Percentiles rank a stretch among this genome's conserved stretches.
These are phyloP conservation scores for Halictus quadricinctus DNA, from an alignment of 2,888 invertebrate genomes.

Conservation along the genomic window DNA sequence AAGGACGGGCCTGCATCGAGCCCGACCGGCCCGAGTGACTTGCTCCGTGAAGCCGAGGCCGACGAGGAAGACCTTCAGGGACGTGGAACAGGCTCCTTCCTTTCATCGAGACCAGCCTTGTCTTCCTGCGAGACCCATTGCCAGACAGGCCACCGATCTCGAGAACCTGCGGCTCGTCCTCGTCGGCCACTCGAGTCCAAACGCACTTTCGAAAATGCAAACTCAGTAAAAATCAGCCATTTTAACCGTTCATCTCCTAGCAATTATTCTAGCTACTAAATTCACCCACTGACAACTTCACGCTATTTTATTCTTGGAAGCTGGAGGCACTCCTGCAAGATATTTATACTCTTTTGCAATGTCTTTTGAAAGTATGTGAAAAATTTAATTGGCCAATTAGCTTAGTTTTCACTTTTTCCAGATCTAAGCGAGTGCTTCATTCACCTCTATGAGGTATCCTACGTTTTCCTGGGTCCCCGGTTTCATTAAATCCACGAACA, in stretches of 20 bases:
- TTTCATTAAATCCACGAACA: too few species aligned
- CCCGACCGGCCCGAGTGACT: slow-evolving; percentile 69
- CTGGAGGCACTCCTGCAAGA: neutral
- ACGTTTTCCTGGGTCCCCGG: too few species aligned
- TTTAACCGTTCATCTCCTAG: neutral
- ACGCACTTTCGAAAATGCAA: slow-evolving; percentile 5
- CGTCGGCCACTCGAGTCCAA: slow-evolving; percentile 3
- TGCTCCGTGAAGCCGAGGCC: slow-evolving; percentile 67
- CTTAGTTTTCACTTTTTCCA: too few species aligned
- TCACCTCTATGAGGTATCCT: too few species aligned
- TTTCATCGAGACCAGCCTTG: slow-evolving; percentile 60
- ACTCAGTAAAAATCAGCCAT: neutral
- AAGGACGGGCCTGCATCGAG: slow-evolving; percentile 70
- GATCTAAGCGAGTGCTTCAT: too few species aligned
- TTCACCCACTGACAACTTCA: neutral
- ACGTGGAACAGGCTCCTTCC: slow-evolving; percentile 69
- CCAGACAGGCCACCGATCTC: slow-evolving; percentile 44
- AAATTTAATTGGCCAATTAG: too few species aligned
- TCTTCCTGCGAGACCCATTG: slow-evolving; percentile 48
- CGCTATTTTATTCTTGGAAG: neutral
- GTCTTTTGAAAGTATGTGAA: too few species aligned
- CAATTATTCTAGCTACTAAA: neutral
- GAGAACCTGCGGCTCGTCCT: slow-evolving; percentile 31
- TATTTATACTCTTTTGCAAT: too few species aligned
- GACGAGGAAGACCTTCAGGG: slow-evolving; percentile 72